Base-by-base conservation (phyloP, 35 echinoderm and acorn worm genomes). In the Lytechinus pictus region DNA sequence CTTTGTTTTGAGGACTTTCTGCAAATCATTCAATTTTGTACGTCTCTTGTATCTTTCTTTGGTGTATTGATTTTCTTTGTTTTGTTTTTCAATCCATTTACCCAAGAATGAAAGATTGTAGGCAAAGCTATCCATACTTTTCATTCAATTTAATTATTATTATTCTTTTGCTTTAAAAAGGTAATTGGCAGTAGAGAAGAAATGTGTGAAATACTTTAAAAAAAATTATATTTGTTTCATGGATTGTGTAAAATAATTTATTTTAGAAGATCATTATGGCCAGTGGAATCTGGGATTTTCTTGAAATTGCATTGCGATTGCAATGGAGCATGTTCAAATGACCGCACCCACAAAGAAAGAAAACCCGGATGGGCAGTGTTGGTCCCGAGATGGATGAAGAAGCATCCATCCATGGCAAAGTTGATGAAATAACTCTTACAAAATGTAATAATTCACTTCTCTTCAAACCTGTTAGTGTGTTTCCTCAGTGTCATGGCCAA, bases 381-480 rank as follows among this genome's bases (percentile, higher is more conserved):
- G 66, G 66, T 7, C 66, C 66, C 16, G 2, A 79, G 19, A 24
- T 79, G 19, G 66, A 24, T 24, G 2, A 79, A 79, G 21, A 79
- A 79, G 19, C 61, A 71, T 71, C 61, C 24, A 24, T 24, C 21
- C 66, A 24, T 79, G 66, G 66, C 66, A 79, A 79, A 79, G 33
- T 79, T 79, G 66, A 27, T 5, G n/a, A 79, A 79, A 24, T 79
- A 79, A 79, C 66, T 79, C 6, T 79, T 24, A 79, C 66, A 24
- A 79, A 79, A 79, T 79, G 24, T 60, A 12, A 79, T 79, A 79
- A 79, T 79, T 79, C 33, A 24, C 19, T 79, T 79, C n/a, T 79
- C 66, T 79, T 79, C 7, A 79, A 79, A 79, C 66, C 66, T 79
- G 66, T 79, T 79, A 79, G 66, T 79, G 66, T 79, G 66, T 79